These are phyloP conservation scores for Thalpophila matura DNA, from an alignment of 2,888 invertebrate genomes.

Conservation along the genomic window DNA sequence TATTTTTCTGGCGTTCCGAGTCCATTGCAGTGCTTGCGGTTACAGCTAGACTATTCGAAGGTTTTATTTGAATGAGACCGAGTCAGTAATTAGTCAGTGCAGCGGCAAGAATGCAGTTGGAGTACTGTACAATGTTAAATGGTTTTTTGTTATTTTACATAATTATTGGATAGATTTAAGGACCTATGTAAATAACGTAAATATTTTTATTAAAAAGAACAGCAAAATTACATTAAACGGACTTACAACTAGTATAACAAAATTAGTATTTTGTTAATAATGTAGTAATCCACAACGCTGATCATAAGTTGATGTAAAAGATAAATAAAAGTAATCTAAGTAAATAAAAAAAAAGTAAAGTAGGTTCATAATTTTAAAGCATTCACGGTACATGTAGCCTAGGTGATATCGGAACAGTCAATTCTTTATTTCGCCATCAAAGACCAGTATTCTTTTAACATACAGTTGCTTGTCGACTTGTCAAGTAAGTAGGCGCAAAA, in stretches of 20 bases:
- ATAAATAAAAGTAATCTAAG: too few species aligned
- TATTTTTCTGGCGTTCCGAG: constrained; percentile 43
- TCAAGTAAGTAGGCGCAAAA: constrained; percentile 53
- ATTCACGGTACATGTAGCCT: too few species aligned
- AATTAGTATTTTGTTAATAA: too few species aligned
- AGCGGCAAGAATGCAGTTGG: constrained; percentile 39
- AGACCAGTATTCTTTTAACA: constrained; percentile 12
- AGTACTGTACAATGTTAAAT: constrained; percentile 15
- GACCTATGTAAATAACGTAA: constrained; percentile 2
- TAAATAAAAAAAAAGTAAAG: too few species aligned
- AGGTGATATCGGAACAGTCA: background rate
- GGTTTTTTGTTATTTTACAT: constrained; percentile 20
- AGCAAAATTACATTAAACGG: too few species aligned
- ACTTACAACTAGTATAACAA: too few species aligned
- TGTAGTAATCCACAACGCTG: too few species aligned
- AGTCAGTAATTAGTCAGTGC: constrained; percentile 52
- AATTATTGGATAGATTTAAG: background rate
- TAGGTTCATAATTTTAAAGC: too few species aligned
- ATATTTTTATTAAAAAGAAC: too few species aligned
- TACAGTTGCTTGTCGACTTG: constrained; percentile 40
- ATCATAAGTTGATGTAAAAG: too few species aligned
- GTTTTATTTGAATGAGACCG: constrained; percentile 56
- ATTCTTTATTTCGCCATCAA: constrained; percentile 25
- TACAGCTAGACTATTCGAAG: constrained; percentile 44
- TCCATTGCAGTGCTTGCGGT: constrained; percentile 53